These are phyloP conservation scores for Portunus trituberculatus DNA, from an alignment of 1,140 invertebrate genomes.

Conservation along the genomic window DNA sequence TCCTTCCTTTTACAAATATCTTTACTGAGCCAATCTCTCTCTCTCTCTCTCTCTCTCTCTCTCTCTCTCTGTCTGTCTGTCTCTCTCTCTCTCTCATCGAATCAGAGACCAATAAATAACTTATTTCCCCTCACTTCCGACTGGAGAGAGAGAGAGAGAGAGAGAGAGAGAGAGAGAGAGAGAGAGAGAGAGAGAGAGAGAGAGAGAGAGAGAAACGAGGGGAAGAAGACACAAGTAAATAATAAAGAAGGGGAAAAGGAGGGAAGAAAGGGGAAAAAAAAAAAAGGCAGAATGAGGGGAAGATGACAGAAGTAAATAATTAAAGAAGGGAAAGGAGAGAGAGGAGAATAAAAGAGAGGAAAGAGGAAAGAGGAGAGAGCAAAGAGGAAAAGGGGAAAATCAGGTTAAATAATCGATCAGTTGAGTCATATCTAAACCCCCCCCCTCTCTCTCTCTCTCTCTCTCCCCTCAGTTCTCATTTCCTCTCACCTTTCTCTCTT, in stretches of 20 bases:
- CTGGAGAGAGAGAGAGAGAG: constrained; percentile 41
- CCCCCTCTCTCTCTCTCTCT: neutral
- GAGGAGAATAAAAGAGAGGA: neutral
- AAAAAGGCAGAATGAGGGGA: neutral
- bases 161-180: constrained; percentile 52
- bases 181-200: constrained; percentile 36
- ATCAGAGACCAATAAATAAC: neutral
- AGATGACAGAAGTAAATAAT: neutral
- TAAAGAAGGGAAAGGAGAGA: neutral
- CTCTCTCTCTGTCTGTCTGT: constrained; percentile 1
- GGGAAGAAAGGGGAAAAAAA: neutral
- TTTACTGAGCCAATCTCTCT: neutral
- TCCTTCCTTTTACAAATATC: neutral
- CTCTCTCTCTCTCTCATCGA: constrained; percentile 32
- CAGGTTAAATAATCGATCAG: neutral
- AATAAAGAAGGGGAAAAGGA: neutral
- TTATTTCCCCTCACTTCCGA: neutral
- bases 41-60: constrained; percentile 26
- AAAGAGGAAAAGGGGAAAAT: neutral
- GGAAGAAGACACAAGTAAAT: neutral
- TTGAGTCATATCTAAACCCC: neutral
- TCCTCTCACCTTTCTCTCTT: too few relatives aligned
- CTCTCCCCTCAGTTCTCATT: neutral
- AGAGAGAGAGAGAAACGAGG: neutral
- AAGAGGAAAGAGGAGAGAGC: neutral